Evolutionary conservation across 2,797 vertebrate species (phyloP).

Genomic region (Glossophaga mutica): DNA sequence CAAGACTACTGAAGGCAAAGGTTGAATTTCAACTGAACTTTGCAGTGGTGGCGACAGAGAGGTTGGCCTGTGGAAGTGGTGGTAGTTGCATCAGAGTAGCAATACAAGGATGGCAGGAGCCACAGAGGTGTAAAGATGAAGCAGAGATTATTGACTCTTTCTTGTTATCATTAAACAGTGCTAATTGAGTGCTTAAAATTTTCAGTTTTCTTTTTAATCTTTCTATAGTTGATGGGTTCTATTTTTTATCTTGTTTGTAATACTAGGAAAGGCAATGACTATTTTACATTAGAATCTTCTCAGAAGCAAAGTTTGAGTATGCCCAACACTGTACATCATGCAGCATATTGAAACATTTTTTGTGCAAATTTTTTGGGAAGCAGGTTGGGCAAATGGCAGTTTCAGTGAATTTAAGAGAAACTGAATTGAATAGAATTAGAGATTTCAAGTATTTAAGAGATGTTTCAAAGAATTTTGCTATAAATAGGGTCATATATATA

Average conservation of each 20-base stretch:
- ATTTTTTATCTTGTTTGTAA: neutral
- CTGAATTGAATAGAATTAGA: neutral
- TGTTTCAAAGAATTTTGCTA: neutral
- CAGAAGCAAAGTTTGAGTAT: neutral
- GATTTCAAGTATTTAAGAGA: neutral
- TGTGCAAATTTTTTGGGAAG: neutral
- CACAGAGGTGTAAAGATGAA: neutral
- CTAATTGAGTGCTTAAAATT: neutral
- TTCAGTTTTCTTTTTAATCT: neutral
- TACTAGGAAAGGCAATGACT: neutral
- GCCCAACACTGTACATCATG: neutral
- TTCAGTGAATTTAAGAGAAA: neutral
- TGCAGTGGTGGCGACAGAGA: neutral
- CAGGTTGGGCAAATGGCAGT: neutral
- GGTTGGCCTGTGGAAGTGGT: rapidly evolving
- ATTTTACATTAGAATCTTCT: neutral
- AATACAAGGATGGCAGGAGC: neutral
- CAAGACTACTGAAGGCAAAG: neutral
- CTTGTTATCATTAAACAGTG: neutral
- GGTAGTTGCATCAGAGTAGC: neutral
- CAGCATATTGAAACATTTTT: neutral
- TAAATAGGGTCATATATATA: neutral
- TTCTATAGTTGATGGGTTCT: neutral
- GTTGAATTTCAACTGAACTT: neutral
- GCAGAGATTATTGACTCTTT: neutral